Evolutionary conservation across 2,888 invertebrate genomes (phyloP).

Genomic region (Boloria selene): DNA sequence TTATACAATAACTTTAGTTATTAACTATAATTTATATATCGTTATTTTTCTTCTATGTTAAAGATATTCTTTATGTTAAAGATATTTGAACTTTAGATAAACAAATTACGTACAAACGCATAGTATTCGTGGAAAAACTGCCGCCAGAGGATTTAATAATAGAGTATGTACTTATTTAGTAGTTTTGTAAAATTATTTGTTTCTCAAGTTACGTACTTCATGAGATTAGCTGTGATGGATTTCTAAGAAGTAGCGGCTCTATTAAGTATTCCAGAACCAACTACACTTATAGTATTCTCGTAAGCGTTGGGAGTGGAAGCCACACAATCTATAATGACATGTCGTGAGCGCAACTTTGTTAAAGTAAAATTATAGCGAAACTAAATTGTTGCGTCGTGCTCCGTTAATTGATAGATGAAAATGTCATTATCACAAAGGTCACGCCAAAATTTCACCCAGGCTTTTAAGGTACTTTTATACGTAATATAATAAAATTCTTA

Average conservation of each 20-base stretch:
- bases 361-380: constrained; percentile 39
- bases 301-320: constrained; percentile 37
- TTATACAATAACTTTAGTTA: no score
- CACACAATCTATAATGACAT: constrained; percentile 37
- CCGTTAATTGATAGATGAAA: constrained; percentile 39
- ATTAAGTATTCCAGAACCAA: constrained; percentile 39
- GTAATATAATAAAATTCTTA: no score
- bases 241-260: constrained; percentile 41
- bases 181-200: constrained; percentile 26
- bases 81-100: background rate
- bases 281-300: constrained; percentile 39
- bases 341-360: constrained; percentile 38
- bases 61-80: no score
- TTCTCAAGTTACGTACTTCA: constrained; percentile 25
- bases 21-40: no score
- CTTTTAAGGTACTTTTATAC: background rate
- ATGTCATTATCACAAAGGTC: constrained; percentile 26
- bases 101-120: background rate
- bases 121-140: constrained; percentile 22
- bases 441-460: background rate
- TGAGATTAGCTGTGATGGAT: constrained; percentile 33
- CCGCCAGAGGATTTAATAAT: constrained; percentile 20
- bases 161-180: constrained; percentile 5
- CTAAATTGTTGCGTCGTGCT: constrained; percentile 40
- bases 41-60: background rate